Evolutionary conservation across 2,888 invertebrate genomes (phyloP), one percentile per base, ranked within the genome.

Genomic region (Mimas tiliae): DNA sequence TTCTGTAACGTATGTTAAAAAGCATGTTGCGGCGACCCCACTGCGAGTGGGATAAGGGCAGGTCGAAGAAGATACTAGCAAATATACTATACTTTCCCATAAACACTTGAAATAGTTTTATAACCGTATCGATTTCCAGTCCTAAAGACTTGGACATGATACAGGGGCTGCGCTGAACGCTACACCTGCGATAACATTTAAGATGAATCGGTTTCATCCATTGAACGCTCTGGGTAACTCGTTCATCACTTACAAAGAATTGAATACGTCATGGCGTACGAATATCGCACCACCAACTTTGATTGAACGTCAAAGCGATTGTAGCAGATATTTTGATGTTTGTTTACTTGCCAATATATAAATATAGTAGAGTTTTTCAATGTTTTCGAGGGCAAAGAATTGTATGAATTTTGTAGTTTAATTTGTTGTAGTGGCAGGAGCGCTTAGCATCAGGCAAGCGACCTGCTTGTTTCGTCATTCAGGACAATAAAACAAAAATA

Each of bases 131-230:
- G 16, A 38, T 38, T 33, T 19, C 12, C 38, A 45, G 14, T 19
- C 19, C 19, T 53, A 27, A 42, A 34, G n/a, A 64, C 52, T 55
- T 11, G 12, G n/a, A 34, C 47, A 33, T 33, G 58, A 34, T 42
- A 33, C 34, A 53, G 42, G 51, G 42, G 42, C 52, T 52, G n/a
- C 16, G 45, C 48, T 63, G 62, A 55, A 55, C 33, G 55, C n/a
- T n/a, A n/a, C 19, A 65, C 55, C 65, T 65, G 55, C 34, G 65
- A 48, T 72, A 69, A 72, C 66, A 68, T 63, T 62, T 68, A 77
- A 77, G 75, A 83, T 76, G 76, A 76, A 80, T 78, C 74, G 72
- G 69, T 80, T 80, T 74, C 76, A 79, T 82, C 79, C 80, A 79
- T 70, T 72, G 78, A 81, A 75, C 77, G 70, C 70, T 70, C 72